A percentile compares a stretch with the other conserved stretches of the same genome.
phyloP scores from a whole-genome alignment of 2,888 invertebrate genomes.

The Cryptocephalus moraei region DNA sequence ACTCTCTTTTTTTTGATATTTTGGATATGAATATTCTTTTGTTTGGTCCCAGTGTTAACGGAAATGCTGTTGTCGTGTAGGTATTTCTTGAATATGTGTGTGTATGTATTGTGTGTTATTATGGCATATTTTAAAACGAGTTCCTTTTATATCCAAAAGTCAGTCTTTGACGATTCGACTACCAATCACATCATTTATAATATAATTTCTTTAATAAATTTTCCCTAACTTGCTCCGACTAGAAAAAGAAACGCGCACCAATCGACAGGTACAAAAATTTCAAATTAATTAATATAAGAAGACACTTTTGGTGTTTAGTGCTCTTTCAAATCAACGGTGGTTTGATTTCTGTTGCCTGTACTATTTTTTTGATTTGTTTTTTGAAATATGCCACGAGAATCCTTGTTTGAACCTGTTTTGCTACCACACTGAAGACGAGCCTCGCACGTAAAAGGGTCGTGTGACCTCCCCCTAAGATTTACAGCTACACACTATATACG shows the following conservation, averaged over 20 bases:
- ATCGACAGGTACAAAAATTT: constrained; percentile 20
- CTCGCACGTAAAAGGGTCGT: constrained; percentile 5
- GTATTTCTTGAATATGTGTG: too few species aligned
- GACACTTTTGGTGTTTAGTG: constrained; percentile 36
- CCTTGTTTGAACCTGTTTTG: constrained; percentile 35
- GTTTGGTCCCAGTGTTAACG: constrained; percentile 37
- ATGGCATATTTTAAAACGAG: constrained; percentile 33
- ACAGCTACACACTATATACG: constrained; percentile 27
- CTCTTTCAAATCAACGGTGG: too few species aligned
- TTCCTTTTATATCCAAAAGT: constrained; percentile 17
- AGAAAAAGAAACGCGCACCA: constrained; percentile 16
- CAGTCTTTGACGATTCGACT: constrained; percentile 34
- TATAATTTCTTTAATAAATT: constrained; percentile 12
- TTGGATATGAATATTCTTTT: constrained; percentile 35
- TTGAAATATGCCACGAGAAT: constrained; percentile 34
- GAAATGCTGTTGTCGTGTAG: constrained; percentile 12
- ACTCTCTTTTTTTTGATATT: constrained; percentile 25
- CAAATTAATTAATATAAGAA: constrained; percentile 25
- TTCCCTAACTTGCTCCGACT: constrained; percentile 18
- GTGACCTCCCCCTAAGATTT: constrained; percentile 19
- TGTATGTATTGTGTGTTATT: constrained; percentile 17
- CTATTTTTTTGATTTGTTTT: constrained; percentile 7
- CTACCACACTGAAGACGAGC: constrained; percentile 39
- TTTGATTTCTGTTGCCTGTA: not conserved
- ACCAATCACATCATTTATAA: constrained; percentile 29